Base-by-base conservation (phyloP, 2,797 vertebrate species). In the Oryzias dopingdopingensis region DNA sequence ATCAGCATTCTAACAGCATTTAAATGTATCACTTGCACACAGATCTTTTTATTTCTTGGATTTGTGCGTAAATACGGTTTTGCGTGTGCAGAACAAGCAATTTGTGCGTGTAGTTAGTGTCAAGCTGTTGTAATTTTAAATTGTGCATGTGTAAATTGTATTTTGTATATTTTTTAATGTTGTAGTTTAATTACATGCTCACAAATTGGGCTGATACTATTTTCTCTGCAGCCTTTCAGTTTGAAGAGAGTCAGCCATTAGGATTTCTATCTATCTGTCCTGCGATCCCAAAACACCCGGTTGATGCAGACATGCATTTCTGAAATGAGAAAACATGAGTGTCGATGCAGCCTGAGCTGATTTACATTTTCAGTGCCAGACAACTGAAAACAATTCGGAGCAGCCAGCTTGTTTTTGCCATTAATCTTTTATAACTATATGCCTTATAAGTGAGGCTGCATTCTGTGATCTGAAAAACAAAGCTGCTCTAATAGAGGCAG, bases 381-480 rank as follows among this genome's bases (percentile, higher is more conserved):
- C 51, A 46, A 56, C 50, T 52, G 29, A 48, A 71, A 54, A 58
- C 52, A 68, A 76, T 77, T 80, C 56, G 23, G 55, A 32, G 43
- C 50, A 52, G 70, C 66, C 69, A 71, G 58, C 62, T 55, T 69
- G 68, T 73, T 73, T 76, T 41, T 63, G 37, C 44, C 55, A 56
- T 80, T 71, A 61, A 75, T 76, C 46, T 63, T 81, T 81, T 56
- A 76, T 77, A 52, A 57, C 56, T 42, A 16, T 46, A 16, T 49
- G 62, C 13, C 16, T 49, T 48, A 52, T 44, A 45, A 80, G 53
- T 40, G 23, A 61, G 42, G 41, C 61, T 63, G 59, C 68, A 67
- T 61, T 58, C 57, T 76, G 67, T 67, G 45, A 77, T 79, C 46
- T 74, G 56, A 70, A 74, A 20, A 64, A 57, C 64, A 69, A 70